Evolutionary conservation across 2,113 vertebrate genomes (phyloP).

Genomic region (Origma solitaria): DNA sequence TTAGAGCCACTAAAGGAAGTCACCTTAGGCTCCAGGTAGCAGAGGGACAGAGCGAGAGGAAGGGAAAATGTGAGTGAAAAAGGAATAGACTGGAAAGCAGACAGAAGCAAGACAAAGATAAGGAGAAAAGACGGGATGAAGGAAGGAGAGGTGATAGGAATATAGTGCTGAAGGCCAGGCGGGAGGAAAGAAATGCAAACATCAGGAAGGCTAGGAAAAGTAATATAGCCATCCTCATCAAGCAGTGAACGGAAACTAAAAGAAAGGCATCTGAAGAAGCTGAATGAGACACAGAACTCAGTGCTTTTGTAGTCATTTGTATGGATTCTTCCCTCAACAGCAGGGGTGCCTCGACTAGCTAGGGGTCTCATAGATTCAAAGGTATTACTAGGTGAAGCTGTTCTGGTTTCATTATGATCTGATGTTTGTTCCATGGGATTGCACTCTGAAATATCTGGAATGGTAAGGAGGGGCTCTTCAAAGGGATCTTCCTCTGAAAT

Average conservation of each 20-base stretch:
- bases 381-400: not conserved
- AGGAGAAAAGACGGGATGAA: slow-evolving; percentile 86
- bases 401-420: not conserved
- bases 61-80: slow-evolving; percentile 86
- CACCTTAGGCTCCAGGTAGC: slow-evolving; percentile 86
- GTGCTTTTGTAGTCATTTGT: slow-evolving; percentile 11
- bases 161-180: slow-evolving; percentile 64
- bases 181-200: slow-evolving; percentile 77
- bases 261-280: slow-evolving; percentile 64
- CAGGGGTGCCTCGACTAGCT: slow-evolving; percentile 1
- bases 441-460: slow-evolving; percentile 47
- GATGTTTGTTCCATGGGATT: slow-evolving; percentile 13
- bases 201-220: slow-evolving; percentile 79
- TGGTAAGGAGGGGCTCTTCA: slow-evolving; percentile 60
- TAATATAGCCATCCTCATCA: slow-evolving; percentile 76
- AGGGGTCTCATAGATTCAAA: not conserved
- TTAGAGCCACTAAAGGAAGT: slow-evolving; percentile 64
- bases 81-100: slow-evolving; percentile 87
- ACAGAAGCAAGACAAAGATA: slow-evolving; percentile 86
- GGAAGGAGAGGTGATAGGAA: slow-evolving; percentile 75
- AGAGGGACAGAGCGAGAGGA: slow-evolving; percentile 90
- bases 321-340: not conserved
- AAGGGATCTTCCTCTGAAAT: slow-evolving; percentile 85
- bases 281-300: slow-evolving; percentile 57
- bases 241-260: slow-evolving; percentile 71